A percentile compares a stretch with the other conserved stretches of the same genome.
Conservation (phyloP, 1,140 invertebrate species). For the Rhagoletis pomonella region DNA sequence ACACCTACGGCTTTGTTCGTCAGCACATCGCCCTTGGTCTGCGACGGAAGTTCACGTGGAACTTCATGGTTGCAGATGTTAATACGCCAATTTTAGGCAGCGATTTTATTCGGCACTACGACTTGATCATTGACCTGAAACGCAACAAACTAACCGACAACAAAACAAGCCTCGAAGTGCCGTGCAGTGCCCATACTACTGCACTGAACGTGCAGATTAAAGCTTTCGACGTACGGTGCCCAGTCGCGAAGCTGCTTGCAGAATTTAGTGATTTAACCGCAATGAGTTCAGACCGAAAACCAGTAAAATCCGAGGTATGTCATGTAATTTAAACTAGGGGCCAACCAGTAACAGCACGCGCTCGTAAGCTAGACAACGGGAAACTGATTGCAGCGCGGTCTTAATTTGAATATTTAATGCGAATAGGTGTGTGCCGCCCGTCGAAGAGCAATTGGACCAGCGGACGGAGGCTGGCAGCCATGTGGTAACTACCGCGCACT, state of each 20-base stretch:
- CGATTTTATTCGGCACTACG: not conserved
- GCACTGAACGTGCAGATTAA: no score
- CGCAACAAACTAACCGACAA: not conserved
- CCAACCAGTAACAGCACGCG: not conserved
- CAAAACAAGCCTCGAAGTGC: not conserved
- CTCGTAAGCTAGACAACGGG: not conserved
- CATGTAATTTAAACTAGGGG: not conserved
- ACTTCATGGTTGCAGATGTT: not conserved
- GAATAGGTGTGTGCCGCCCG: not conserved
- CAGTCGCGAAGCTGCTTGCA: not conserved
- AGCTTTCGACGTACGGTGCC: not conserved
- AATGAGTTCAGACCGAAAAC: not conserved
- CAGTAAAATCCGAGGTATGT: not conserved
- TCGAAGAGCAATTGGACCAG: not conserved
- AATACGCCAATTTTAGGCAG: not conserved
- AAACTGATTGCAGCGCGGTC: not conserved
- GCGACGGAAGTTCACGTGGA: not conserved
- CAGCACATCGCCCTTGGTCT: not conserved
- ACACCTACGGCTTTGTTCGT: not conserved
- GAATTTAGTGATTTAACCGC: not conserved
- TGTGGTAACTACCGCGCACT: not conserved
- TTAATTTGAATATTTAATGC: not conserved
- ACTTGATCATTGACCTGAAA: not conserved
- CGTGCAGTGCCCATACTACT: no score
- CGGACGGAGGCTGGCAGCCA: no score